A percentile compares a stretch with the other conserved stretches of the same genome.
Conservation (phyloP, 2,888 invertebrate species). For the Phoenoteleia sp. region DNA sequence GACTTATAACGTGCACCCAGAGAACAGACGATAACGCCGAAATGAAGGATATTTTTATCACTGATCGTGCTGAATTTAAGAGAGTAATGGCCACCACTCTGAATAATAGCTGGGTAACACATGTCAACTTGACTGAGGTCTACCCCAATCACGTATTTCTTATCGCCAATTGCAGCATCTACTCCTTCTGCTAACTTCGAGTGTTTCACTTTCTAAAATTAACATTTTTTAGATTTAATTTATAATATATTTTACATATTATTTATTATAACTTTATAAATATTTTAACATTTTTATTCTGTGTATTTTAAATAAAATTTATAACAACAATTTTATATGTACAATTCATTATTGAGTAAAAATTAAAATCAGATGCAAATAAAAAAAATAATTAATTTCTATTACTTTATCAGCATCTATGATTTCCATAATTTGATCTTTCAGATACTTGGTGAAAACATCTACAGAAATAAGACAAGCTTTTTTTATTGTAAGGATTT, state of each 20-base stretch:
- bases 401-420: constrained; percentile 98
- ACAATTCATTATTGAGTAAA: too few species aligned
- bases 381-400: too few species aligned
- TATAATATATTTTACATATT: too few species aligned
- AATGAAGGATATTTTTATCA: constrained; percentile 97
- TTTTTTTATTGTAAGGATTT: constrained; percentile 96
- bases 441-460: constrained; percentile 98
- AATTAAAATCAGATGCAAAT: not conserved
- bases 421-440: constrained; percentile 99
- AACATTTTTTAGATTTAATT: constrained; percentile 3
- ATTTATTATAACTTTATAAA: too few species aligned
- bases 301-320: too few species aligned
- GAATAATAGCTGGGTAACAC: constrained; percentile 99
- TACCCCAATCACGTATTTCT: constrained; percentile 97
- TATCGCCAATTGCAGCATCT: constrained; percentile 97
- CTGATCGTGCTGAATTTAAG: constrained; percentile 98
- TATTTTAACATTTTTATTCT: too few species aligned
- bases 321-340: not conserved
- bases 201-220: constrained; percentile 96
- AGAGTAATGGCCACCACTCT: constrained; percentile 99
- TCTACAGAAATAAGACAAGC: constrained; percentile 97
- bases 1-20: constrained; percentile 98
- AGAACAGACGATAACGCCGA: constrained; percentile 98
- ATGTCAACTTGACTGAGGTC: constrained; percentile 97
- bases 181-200: constrained; percentile 98